phyloP scores from a whole-genome alignment of 1,140 invertebrate species.

The Drosophila dunni region DNA sequence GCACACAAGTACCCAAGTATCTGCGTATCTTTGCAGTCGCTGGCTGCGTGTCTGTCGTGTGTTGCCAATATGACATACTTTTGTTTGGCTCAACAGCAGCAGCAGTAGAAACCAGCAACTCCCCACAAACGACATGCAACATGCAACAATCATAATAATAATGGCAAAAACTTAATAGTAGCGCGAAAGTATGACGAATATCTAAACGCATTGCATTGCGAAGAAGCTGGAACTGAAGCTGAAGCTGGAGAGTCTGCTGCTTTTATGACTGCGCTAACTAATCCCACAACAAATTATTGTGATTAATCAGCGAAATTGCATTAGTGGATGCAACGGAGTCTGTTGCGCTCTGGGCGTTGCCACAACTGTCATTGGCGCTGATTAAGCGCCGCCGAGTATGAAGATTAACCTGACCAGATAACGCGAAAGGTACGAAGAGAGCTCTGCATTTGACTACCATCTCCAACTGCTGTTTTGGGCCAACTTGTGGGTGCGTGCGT shows the following conservation, averaged over 20 bases:
- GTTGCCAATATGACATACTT: conserved; percentile 80
- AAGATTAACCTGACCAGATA: conserved; percentile 51
- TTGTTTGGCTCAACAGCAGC: conserved; percentile 52
- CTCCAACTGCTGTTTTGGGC: conserved; percentile 14
- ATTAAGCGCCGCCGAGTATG: conserved; percentile 65
- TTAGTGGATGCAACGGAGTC: conserved; percentile 52
- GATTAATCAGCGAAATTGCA: conserved; percentile 82
- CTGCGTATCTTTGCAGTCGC: conserved; percentile 53
- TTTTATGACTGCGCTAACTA: conserved; percentile 57
- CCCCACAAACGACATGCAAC: conserved; percentile 26
- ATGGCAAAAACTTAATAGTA: conserved; percentile 75
- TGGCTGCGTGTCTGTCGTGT: conserved; percentile 61
- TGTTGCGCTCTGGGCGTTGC: conserved; percentile 59
- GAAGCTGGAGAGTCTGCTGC: conserved; percentile 1
- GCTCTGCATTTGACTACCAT: conserved; percentile 1
- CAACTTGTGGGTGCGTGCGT: conserved; percentile 73
- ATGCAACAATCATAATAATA: conserved; percentile 78
- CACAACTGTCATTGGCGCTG: conserved; percentile 75
- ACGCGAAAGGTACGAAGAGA: conserved; percentile 13
- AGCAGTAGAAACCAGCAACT: conserved; percentile 9
- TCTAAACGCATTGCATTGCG: conserved; percentile 62
- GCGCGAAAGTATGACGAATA: conserved; percentile 82
- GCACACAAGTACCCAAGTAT: conserved; percentile 41
- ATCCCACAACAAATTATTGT: conserved; percentile 82
- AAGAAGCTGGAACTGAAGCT: neutral